These are phyloP conservation scores for Rhinoderma darwinii DNA, from an alignment of 2,113 vertebrate species.

Conservation along the genomic window DNA sequence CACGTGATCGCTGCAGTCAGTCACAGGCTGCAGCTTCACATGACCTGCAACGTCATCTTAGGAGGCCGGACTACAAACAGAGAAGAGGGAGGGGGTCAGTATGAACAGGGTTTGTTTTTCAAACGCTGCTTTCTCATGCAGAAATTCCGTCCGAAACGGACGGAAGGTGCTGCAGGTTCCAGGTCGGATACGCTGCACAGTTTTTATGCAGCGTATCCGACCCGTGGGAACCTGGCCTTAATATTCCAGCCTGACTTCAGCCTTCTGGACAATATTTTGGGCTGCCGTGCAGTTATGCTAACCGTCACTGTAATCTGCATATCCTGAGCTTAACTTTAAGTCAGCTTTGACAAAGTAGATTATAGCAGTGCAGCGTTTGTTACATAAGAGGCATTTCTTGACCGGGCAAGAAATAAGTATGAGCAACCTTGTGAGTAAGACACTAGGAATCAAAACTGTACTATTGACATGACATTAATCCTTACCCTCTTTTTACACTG, in stretches of 20 bases:
- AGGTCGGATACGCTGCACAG: too few species aligned
- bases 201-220: too few species aligned
- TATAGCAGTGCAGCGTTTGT: slow-evolving; percentile 22
- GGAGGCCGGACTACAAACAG: too few species aligned
- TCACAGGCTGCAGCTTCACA: too few species aligned
- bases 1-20: too few species aligned
- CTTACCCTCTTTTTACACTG: neutral
- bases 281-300: neutral
- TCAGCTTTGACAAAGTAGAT: slow-evolving; percentile 34
- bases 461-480: neutral
- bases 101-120: too few species aligned
- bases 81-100: too few species aligned
- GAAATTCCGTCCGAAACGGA: too few species aligned
- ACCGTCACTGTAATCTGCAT: slow-evolving; percentile 18
- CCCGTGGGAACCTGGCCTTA: too few species aligned
- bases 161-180: too few species aligned
- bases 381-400: slow-evolving; percentile 38
- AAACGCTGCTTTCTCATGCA: too few species aligned
- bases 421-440: neutral
- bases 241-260: neutral
- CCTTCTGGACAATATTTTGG: slow-evolving; percentile 23
- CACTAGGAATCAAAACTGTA: neutral
- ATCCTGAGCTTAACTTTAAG: slow-evolving; percentile 33
- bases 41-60: too few species aligned
- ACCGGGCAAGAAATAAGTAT: slow-evolving; percentile 11